Evolutionary conservation across 2,797 vertebrate species (phyloP), one percentile per base, ranked within the genome.

Genomic region (Mareca penelope): DNA sequence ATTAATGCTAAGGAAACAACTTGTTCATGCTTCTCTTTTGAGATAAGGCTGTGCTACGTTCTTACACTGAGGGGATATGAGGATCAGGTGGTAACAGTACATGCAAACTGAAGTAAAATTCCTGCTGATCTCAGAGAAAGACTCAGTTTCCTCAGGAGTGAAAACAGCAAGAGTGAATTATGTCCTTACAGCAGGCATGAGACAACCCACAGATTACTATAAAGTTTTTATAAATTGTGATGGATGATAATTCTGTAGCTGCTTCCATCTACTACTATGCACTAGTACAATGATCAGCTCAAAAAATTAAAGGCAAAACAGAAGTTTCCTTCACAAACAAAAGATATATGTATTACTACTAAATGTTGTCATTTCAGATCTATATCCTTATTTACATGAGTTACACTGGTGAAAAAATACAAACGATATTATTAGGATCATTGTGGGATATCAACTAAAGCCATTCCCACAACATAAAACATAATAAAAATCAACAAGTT

Each of bases 301-400:
- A 59, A 24, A 15, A 73, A 91, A 91, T 82, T 80, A 39, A 76
- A 82, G 52, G 15, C n/a, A 4, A 76, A 52, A 77, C 59, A 71
- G 61, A 92, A 81, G 76, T 15, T 85, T 10, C 71, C 56, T 87
- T 73, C 80, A 88, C 70, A 75, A 68, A 46, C 10, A 94, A 50
- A 26, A 14, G 79, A 72, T 84, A 65, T 77, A 85, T 78, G 44
- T 88, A 69, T 69, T 80, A 56, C 37, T 29, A 69, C 65, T 39
- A 77, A 82, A 64, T 7, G 44, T 80, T 56, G 7, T 37, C 68
- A 63, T 39, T 82, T 44, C 46, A 93, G 86, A 95, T 93, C 89
- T 92, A 85, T 22, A 17, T 79, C 42, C 72, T 89, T 29, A 69
- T 92, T 94, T 89, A 80, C 22, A 59, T 92, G 93, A 97, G 90